Percentiles rank a stretch among this genome's conserved stretches.
phyloP scores from a whole-genome alignment of 1,140 invertebrate species.

The Eriocheir sinensis region DNA sequence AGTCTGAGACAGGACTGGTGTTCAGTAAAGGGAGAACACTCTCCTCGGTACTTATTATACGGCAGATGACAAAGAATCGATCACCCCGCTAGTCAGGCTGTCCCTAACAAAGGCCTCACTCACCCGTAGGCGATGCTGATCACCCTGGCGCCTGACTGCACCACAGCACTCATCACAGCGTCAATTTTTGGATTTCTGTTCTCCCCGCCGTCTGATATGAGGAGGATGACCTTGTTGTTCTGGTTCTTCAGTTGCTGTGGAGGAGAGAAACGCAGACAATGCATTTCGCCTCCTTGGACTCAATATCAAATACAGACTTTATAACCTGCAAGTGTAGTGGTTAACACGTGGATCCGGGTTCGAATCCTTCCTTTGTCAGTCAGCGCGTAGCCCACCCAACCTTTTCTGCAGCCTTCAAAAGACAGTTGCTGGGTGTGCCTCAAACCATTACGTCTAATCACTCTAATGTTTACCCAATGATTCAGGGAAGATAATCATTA shows the following conservation, averaged over 20 bases:
- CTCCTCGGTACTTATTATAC: neutral
- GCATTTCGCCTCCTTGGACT: too few relatives aligned
- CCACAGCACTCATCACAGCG: neutral
- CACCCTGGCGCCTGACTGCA: neutral
- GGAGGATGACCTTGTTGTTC: neutral
- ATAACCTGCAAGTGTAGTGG: too few relatives aligned
- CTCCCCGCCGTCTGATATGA: slow-evolving; percentile 29
- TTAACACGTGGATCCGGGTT: too few relatives aligned
- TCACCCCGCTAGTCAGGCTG: neutral
- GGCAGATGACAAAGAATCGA: neutral
- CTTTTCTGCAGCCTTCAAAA: too few relatives aligned
- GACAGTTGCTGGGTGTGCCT: too few relatives aligned
- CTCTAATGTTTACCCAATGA: too few relatives aligned
- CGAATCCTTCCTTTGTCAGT: too few relatives aligned
- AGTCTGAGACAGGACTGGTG: neutral
- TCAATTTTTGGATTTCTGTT: neutral
- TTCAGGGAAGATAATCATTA: too few relatives aligned
- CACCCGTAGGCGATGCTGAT: slow-evolving; percentile 28
- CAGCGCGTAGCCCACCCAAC: too few relatives aligned
- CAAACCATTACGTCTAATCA: too few relatives aligned
- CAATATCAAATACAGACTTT: too few relatives aligned
- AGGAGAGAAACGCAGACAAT: too few relatives aligned
- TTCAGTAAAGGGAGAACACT: neutral
- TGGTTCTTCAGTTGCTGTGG: neutral
- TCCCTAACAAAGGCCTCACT: neutral